These are phyloP conservation scores for Camptogramma bilineatum DNA, from an alignment of 2,888 invertebrate species.

Conservation along the genomic window DNA sequence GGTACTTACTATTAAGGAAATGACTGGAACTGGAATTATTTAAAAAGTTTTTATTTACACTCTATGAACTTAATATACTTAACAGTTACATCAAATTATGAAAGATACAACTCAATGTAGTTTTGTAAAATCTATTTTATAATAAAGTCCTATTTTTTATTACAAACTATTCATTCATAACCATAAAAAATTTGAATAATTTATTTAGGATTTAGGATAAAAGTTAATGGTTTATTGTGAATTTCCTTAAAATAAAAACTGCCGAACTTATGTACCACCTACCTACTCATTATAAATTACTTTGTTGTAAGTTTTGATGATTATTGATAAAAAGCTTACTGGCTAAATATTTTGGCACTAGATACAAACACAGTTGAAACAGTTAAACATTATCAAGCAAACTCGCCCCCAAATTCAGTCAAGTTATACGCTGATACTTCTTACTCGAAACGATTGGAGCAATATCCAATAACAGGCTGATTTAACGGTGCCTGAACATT, in stretches of 20 bases:
- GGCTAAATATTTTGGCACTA: background rate
- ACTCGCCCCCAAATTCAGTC: background rate
- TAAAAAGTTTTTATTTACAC: background rate
- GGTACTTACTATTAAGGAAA: background rate
- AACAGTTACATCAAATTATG: background rate
- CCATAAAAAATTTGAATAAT: too few species aligned
- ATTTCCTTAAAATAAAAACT: too few species aligned
- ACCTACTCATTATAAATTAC: too few species aligned
- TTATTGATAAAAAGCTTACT: background rate
- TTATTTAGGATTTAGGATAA: too few species aligned
- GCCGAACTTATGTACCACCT: too few species aligned
- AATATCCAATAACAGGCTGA: constrained; percentile 47
- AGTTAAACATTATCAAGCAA: background rate
- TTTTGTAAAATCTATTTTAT: too few species aligned
- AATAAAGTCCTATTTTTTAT: too few species aligned
- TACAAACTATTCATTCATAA: too few species aligned
- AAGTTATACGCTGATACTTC: background rate
- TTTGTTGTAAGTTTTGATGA: too few species aligned
- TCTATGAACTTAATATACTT: background rate
- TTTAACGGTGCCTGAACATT: constrained; percentile 60
- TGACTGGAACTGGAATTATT: background rate
- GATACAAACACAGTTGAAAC: background rate
- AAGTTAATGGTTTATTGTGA: too few species aligned
- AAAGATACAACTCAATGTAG: too few species aligned
- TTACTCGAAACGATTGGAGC: constrained; percentile 34